Conservation (phyloP, 2,113 vertebrate species). For the Zingel zingel region DNA sequence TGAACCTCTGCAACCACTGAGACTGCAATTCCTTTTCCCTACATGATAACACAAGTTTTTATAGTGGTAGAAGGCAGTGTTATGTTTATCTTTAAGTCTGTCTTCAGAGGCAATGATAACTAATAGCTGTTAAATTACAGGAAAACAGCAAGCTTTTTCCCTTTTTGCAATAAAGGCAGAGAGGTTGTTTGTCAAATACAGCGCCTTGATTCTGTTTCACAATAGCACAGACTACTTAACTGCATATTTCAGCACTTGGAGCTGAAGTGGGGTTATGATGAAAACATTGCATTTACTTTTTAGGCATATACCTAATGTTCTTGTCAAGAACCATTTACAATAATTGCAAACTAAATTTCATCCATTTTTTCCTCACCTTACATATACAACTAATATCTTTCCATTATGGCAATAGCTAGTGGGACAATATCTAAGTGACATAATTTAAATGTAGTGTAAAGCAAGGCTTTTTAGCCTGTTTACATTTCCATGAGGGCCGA, state of each 20-base stretch:
- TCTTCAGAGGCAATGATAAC: conserved; percentile 40
- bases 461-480: neutral
- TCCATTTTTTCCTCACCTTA: conserved; percentile 38
- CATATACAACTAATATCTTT: conserved; percentile 26
- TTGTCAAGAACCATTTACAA: conserved; percentile 53
- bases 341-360: conserved; percentile 50
- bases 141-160: conserved; percentile 22
- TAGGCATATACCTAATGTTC: conserved; percentile 31
- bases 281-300: conserved; percentile 52
- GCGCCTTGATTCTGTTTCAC: conserved; percentile 50
- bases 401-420: conserved; percentile 10
- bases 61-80: neutral
- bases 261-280: conserved; percentile 41
- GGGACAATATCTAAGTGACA: conserved; percentile 21
- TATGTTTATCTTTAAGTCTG: conserved; percentile 43
- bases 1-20: conserved; percentile 32
- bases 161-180: conserved; percentile 8
- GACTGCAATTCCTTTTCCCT: conserved; percentile 37
- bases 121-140: conserved; percentile 58
- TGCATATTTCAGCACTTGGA: conserved; percentile 28
- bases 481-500: neutral
- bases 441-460: conserved; percentile 7
- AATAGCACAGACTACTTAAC: conserved; percentile 43
- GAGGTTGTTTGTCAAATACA: conserved; percentile 44
- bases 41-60: conserved; percentile 36